Conservation (phyloP, 2,888 invertebrate genomes). For the Mythimna ferrago region DNA sequence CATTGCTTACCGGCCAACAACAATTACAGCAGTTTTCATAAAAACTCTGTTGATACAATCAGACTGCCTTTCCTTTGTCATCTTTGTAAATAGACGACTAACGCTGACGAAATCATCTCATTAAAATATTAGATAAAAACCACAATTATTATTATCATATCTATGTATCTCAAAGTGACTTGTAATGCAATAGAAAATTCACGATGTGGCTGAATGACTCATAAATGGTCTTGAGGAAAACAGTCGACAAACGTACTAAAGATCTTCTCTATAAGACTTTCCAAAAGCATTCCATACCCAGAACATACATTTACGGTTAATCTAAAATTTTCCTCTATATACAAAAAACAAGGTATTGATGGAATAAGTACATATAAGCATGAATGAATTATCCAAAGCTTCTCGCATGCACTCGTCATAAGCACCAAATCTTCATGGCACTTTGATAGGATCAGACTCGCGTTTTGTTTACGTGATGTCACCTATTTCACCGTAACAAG, state of each 20-base stretch:
- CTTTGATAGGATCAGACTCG: slow-evolving; percentile 81
- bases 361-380: not conserved
- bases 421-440: slow-evolving; percentile 72
- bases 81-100: slow-evolving; percentile 44
- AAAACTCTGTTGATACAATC: slow-evolving; percentile 67
- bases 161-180: slow-evolving; percentile 1
- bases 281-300: not conserved
- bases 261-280: not conserved
- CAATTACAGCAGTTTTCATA: slow-evolving; percentile 56
- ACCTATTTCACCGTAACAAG: slow-evolving; percentile 85
- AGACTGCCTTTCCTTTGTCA: slow-evolving; percentile 53
- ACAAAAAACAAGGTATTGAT: not conserved
- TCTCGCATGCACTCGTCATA: slow-evolving; percentile 61
- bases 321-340: not conserved
- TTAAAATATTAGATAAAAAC: slow-evolving; percentile 50
- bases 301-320: not conserved
- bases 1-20: slow-evolving; percentile 66
- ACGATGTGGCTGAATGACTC: slow-evolving; percentile 8
- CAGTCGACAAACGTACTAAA: not conserved
- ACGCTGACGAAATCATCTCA: slow-evolving; percentile 53
- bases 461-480: slow-evolving; percentile 82
- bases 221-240: slow-evolving; percentile 5
- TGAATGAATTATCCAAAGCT: slow-evolving; percentile 28
- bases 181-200: slow-evolving; percentile 4
- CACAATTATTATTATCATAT: slow-evolving; percentile 14